Base-by-base conservation (phyloP, 53 echinoderm and acorn worm genomes). In the Patiria pectinifera region DNA sequence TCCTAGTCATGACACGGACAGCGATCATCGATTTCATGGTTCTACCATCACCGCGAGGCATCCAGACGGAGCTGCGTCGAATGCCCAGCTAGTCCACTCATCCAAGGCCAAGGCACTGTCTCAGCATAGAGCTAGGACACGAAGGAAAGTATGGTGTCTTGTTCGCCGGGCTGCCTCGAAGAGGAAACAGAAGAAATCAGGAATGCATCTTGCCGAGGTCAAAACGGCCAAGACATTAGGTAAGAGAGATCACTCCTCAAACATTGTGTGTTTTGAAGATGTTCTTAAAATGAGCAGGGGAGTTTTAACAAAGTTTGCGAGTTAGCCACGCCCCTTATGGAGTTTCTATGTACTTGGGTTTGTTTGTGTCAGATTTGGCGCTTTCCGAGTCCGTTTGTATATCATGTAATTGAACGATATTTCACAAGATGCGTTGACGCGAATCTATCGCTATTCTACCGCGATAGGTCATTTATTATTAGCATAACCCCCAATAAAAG, bases 211-310 rank as follows among this genome's bases (percentile, higher is more conserved):
- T 47, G 80, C 87, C 1, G 92, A 96, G 70, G 85, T 91, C 25
- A 96, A 96, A 71, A 96, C 96, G 22, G 96, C 94, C 12, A 96
- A 96, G 86, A 96, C 96, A 14, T 77, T 96, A 11, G 96, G 96
- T 96, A 91, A 96, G 96, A 86, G 47, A 70, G 35, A 70, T 70
- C 4, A 70, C 21, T 18, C 12, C 60, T 60, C 60, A 60, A 60
- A 2, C 9, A 60, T 60, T 8, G 8, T 0, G 35, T 35, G 35
- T 35, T 12, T 60, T 60, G 0, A 60, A 8, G 60, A 12, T 12
- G 12, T 60, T 60, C 8, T 60, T 35, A 35, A 60, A 60, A 60
- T 60, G 12, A 60, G 60, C 60, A 1, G 60, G 60, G 60, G 60
- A 60, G 35, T 35, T 35, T 35, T 35, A 35, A 35, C 35, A 35